Evolutionary conservation across 2,113 vertebrate genomes (phyloP).

Genomic region (Merops nubicus): DNA sequence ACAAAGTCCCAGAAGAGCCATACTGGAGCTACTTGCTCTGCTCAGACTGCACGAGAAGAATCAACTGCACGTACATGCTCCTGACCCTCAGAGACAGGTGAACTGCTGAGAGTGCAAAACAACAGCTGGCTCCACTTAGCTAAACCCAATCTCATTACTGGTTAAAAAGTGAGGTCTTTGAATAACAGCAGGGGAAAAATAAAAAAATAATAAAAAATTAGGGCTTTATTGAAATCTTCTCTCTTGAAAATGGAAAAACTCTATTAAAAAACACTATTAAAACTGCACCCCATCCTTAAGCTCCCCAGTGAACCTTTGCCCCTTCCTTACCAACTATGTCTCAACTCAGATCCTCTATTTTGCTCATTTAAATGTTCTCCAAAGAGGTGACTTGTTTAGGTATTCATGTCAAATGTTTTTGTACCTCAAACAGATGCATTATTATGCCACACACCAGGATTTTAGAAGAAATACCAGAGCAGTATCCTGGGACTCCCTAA

Average conservation of each 20-base stretch:
- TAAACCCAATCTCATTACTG: background rate
- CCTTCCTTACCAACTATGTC: background rate
- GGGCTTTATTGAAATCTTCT: background rate
- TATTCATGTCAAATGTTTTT: background rate
- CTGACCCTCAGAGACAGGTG: slow-evolving; percentile 22
- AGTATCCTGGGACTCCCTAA: background rate
- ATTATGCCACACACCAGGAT: background rate
- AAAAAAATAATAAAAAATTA: background rate
- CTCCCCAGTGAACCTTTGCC: background rate
- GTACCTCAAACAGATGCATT: background rate
- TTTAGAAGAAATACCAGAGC: background rate
- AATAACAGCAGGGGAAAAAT: slow-evolving; percentile 15
- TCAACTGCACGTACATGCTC: background rate
- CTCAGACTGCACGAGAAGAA: slow-evolving; percentile 22
- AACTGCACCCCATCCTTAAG: background rate
- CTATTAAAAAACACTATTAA: too few species aligned
- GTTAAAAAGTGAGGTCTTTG: background rate
- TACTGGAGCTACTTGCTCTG: background rate
- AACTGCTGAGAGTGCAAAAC: background rate
- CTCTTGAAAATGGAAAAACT: too few species aligned
- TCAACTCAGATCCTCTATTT: background rate
- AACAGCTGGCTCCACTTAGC: background rate
- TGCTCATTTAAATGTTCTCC: background rate
- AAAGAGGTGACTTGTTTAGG: background rate
- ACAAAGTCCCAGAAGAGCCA: background rate